Conservation (phyloP, 2,113 vertebrate genomes). For the Sporophila hypoxantha region DNA sequence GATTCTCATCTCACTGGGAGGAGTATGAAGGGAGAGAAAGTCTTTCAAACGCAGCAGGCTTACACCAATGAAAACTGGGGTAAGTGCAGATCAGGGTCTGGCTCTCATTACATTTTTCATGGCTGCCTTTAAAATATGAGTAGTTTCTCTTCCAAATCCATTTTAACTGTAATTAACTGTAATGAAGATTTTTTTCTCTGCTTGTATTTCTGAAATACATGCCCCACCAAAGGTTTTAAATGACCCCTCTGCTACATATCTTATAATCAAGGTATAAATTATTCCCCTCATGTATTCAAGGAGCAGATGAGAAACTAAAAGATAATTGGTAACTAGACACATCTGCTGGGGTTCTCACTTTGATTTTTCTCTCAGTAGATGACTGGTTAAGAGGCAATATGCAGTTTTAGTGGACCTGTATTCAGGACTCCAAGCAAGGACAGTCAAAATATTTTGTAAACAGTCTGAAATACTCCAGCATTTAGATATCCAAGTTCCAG, state of each 20-base stretch:
- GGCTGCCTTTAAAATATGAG: not conserved
- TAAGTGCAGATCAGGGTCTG: not conserved
- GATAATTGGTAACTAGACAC: not conserved
- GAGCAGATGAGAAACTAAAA: not conserved
- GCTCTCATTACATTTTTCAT: not conserved
- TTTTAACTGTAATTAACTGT: conserved; percentile 13
- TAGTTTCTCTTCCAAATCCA: conserved; percentile 14
- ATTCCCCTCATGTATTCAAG: not conserved
- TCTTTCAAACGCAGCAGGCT: not conserved
- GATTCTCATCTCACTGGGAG: not conserved
- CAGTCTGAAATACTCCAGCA: not conserved
- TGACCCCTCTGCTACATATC: not conserved
- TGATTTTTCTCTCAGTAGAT: not conserved
- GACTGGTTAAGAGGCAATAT: not conserved
- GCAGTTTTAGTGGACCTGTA: not conserved
- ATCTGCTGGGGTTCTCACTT: not conserved
- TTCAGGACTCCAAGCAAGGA: not conserved
- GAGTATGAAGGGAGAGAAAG: not conserved
- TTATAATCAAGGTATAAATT: not conserved
- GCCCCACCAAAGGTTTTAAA: not conserved
- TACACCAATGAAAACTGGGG: not conserved
- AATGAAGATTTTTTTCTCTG: not conserved
- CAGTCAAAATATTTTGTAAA: not conserved
- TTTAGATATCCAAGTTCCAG: not conserved
- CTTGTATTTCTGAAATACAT: conserved; percentile 17